phyloP scores from a whole-genome alignment of 2,888 invertebrate species.

The Patella ulyssiponensis region DNA sequence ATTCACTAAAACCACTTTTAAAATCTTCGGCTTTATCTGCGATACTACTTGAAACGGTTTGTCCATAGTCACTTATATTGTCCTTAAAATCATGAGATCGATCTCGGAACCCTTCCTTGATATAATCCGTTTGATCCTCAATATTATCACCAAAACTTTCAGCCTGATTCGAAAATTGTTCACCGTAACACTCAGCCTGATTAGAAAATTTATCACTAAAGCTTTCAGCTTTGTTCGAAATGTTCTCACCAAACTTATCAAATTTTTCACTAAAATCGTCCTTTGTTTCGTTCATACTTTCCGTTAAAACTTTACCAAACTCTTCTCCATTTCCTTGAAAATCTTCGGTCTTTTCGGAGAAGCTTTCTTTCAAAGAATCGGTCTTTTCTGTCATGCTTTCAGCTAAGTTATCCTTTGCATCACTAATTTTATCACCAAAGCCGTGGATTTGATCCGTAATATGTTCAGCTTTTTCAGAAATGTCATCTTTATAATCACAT shows the following conservation, averaged over 20 bases:
- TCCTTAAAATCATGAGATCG: background rate
- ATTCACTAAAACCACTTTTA: background rate
- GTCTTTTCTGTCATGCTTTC: background rate
- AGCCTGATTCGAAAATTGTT: background rate
- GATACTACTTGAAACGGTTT: background rate
- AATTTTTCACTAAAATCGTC: background rate
- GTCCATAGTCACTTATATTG: background rate
- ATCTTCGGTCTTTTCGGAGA: background rate
- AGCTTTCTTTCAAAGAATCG: background rate
- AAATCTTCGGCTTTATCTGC: background rate
- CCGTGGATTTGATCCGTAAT: background rate
- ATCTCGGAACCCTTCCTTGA: background rate
- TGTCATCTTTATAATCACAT: background rate
- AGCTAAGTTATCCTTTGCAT: background rate
- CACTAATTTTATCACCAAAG: background rate
- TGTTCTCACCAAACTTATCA: background rate
- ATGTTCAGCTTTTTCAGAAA: background rate
- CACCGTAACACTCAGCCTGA: background rate
- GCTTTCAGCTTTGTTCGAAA: background rate
- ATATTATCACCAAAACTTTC: background rate
- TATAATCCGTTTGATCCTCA: background rate
- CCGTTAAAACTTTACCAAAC: too few species aligned
- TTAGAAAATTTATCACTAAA: background rate
- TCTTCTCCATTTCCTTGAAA: background rate
- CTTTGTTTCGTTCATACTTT: too few species aligned